Evolutionary conservation across 2,113 vertebrate genomes (phyloP), one percentile per base, ranked within the genome.

Genomic region (Antigone vipio): DNA sequence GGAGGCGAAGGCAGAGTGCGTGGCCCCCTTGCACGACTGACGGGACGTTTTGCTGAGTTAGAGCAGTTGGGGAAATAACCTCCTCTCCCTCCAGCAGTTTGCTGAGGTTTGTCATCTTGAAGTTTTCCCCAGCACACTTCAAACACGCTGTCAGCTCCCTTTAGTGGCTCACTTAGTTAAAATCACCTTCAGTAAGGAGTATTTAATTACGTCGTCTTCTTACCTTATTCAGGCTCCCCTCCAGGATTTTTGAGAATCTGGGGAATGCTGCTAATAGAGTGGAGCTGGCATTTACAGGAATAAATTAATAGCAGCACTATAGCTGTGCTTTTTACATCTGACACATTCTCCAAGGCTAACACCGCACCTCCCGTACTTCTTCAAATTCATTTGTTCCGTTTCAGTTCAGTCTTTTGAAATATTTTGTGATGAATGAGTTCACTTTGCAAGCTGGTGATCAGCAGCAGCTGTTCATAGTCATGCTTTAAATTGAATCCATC

Each of bases 391-490:
- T 96, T 95, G 77, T 89, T 96, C 94, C 34, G 3, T 95, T 95
- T 75, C 78, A 82, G 84, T 85, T 83, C 62, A 66, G 87, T 62
- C 91, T 81, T 95, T 91, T 92, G 95, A 95, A 92, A 87, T 89
- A 13, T 62, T 96, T 93, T 45, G 77, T 82, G 97, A 91, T 95
- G 83, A 94, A 95, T 90, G 62, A 29, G 53, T 34, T 89, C 1
- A 12, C 75, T 91, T 86, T 72, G 75, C 91, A 89, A 86, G 86
- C 44, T 2, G 4, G 91, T 94, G 86, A 97, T 95, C 95, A 93
- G 40, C 91, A 97, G 66, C 94, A 97, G 96, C 94, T 95, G 95
- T 38, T 96, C 76, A 72, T 32, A 95, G 77, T 82, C 89, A 27
- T 91, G 71, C 66, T 85, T 93, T 85, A 82, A 92, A 97, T 89